Conservation (phyloP, 92 coral and sea anemone species). For the Palythoa grandiflora region DNA sequence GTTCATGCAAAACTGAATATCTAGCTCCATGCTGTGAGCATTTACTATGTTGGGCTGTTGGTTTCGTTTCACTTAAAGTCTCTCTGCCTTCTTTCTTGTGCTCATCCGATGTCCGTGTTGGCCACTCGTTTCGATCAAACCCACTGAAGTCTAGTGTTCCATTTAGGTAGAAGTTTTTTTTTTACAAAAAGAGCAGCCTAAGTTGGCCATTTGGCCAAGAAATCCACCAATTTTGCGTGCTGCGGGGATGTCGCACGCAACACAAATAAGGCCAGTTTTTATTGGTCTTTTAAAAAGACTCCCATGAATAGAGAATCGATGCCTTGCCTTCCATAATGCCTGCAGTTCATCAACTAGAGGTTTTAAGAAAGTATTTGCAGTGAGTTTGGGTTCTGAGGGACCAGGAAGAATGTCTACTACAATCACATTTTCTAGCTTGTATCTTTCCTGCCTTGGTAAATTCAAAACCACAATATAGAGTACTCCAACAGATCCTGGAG, state of each 20-base stretch:
- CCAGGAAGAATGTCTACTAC: constrained; percentile 78
- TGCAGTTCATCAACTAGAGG: constrained; percentile 75
- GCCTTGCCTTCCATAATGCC: constrained; percentile 46
- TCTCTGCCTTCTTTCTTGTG: constrained; percentile 56
- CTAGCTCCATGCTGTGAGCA: constrained; percentile 71
- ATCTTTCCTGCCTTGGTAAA: constrained; percentile 70
- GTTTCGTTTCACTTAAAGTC: constrained; percentile 48
- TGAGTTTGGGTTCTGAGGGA: constrained; percentile 74
- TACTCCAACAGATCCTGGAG: constrained; percentile 76
- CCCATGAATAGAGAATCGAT: constrained; percentile 54
- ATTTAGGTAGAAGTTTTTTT: constrained; percentile 41
- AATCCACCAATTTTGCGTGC: constrained; percentile 74
- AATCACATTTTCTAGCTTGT: constrained; percentile 70
- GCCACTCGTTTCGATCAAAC: constrained; percentile 68
- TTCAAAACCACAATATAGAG: constrained; percentile 67
- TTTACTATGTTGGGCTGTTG: constrained; percentile 50
- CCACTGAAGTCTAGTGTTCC: constrained; percentile 64
- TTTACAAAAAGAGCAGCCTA: constrained; percentile 73
- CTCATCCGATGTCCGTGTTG: constrained; percentile 50
- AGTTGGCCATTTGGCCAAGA: constrained; percentile 77
- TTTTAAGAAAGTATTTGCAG: constrained; percentile 70
- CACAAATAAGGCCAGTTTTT: constrained; percentile 70
- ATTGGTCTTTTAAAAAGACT: constrained; percentile 54
- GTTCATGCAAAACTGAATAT: constrained; percentile 70
- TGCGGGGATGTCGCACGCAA: constrained; percentile 81